These are phyloP conservation scores for Periophthalmus magnuspinnatus DNA, from an alignment of 2,797 vertebrate genomes.

Conservation along the genomic window DNA sequence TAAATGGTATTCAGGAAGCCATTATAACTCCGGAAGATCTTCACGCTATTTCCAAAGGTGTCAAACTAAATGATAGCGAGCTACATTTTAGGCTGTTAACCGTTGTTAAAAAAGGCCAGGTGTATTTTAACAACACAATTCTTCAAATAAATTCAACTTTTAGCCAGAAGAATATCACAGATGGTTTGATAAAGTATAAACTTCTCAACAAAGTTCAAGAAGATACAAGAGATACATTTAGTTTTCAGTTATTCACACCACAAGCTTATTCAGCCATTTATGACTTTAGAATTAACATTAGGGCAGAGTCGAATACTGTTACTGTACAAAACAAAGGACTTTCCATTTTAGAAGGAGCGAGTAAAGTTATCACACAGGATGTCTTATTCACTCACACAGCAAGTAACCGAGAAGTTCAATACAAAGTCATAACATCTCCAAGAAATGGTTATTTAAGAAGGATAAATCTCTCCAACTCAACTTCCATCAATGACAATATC, in stretches of 20 bases:
- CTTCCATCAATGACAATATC: constrained; percentile 69
- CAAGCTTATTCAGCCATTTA: constrained; percentile 74
- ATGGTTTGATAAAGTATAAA: constrained; percentile 80
- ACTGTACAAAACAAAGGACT: constrained; percentile 82
- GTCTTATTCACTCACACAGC: constrained; percentile 79
- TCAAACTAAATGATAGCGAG: constrained; percentile 75
- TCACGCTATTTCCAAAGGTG: constrained; percentile 70
- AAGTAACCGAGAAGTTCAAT: constrained; percentile 74
- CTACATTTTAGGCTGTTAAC: constrained; percentile 81
- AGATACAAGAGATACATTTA: constrained; percentile 79
- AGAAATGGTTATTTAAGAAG: constrained; percentile 79
- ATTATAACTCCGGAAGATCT: constrained; percentile 79
- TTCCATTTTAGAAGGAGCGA: constrained; percentile 83
- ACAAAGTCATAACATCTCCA: constrained; percentile 77
- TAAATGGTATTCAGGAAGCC: constrained; percentile 70
- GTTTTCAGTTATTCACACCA: constrained; percentile 80
- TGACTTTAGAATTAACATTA: constrained; percentile 83
- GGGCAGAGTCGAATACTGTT: constrained; percentile 67
- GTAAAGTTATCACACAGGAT: constrained; percentile 80
- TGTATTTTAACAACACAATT: constrained; percentile 73
- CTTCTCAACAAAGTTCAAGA: constrained; percentile 64
- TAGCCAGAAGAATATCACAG: constrained; percentile 83
- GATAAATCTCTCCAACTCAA: constrained; percentile 75
- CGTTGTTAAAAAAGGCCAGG: constrained; percentile 80
- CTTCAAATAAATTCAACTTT: constrained; percentile 81